Evolutionary conservation across 2,797 vertebrate genomes (phyloP), one percentile per base, ranked within the genome.

Genomic region (Petrocephalus sullivani): DNA sequence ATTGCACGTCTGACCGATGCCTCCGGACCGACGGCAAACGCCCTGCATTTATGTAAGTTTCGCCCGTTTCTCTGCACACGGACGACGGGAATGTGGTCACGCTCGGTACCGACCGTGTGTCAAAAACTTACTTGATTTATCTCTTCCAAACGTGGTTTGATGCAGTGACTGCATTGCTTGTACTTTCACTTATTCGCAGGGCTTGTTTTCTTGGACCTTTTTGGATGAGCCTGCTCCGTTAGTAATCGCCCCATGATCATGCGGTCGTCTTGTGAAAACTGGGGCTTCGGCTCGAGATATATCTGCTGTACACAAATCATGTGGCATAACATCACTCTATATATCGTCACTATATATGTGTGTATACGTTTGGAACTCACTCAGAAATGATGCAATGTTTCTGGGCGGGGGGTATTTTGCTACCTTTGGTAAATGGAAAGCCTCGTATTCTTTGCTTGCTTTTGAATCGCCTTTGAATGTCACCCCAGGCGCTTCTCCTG

Each of bases 1-100:
- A 83, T 78, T 56, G 78, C 78, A 84, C 81, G 87, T 91, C 90
- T 92, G 94, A 95, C 96, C 95, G 95, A 96, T 96, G 95, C 94
- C 93, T 95, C 94, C 93, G 94, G 89, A 94, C 91, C 89, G 86
- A 91, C 92, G 92, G 87, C 93, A 92, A 90, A 91, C 93, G 92
- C 92, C 91, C 93, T 90, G 91, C 92, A 91, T 93, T 92, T 86
- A 93, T 94, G 93, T 96, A 92, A 96, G 96, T 95, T 91, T 54
- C 12, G 9, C 21, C 4, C 81, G 49, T 46, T 49, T 49, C 71
- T 78, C 71, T 41, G 71, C 41, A 49, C 16, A 78, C 3, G 37
- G 41, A 0, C 37, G 71, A 78, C 3, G 71, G 46, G 41, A 16
- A 78, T 12, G 37, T 6, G 71, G 41, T 78, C 71, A 41, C 14